Percentiles rank a stretch among this genome's conserved stretches.
phyloP scores from a whole-genome alignment of 1,140 invertebrate species.

The Drosophila suzukii region DNA sequence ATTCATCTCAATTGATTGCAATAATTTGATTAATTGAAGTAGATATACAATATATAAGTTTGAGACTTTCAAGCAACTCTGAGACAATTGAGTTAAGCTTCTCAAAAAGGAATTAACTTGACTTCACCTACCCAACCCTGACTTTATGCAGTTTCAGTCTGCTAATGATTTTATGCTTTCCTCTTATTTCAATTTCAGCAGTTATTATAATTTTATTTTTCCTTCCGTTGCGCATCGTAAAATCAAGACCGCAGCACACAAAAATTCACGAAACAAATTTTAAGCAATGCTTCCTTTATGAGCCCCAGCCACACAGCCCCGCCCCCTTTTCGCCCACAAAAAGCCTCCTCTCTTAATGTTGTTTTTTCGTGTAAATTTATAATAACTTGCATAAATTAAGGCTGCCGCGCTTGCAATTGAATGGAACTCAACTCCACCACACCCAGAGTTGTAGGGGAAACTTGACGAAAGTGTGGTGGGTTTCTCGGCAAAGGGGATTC shows the following conservation, averaged over 20 bases:
- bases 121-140: neutral
- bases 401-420: constrained; percentile 48
- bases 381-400: constrained; percentile 83
- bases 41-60: constrained; percentile 4
- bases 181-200: constrained; percentile 48
- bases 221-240: constrained; percentile 48
- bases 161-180: constrained; percentile 68
- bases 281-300: constrained; percentile 70
- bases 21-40: constrained; percentile 13
- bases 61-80: neutral
- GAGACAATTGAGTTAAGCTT: constrained; percentile 8
- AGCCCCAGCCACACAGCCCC: constrained; percentile 1
- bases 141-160: constrained; percentile 26
- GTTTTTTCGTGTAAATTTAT: constrained; percentile 80
- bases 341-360: constrained; percentile 56
- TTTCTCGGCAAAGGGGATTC: neutral
- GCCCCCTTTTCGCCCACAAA: neutral
- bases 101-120: neutral
- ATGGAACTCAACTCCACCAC: constrained; percentile 46
- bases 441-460: constrained; percentile 11
- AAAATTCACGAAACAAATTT: constrained; percentile 62
- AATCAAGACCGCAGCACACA: constrained; percentile 45
- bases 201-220: constrained; percentile 68
- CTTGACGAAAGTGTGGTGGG: constrained; percentile 54
- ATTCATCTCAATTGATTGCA: constrained; percentile 31